phyloP scores from a whole-genome alignment of 2,888 invertebrate genomes.

The Agrochola lota region DNA sequence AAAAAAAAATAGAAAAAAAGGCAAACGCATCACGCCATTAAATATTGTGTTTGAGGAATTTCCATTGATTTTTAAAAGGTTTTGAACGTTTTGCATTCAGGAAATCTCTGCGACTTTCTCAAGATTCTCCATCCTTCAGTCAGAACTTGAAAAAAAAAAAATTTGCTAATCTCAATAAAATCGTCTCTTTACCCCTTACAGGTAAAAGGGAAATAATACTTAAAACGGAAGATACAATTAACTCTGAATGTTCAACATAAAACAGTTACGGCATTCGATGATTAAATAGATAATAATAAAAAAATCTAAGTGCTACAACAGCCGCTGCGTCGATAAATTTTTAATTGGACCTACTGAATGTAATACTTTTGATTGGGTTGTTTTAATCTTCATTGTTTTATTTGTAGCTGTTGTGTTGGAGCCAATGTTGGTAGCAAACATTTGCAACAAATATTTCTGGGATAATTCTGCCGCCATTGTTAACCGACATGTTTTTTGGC shows the following conservation, averaged over 20 bases:
- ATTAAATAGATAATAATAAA: constrained; percentile 79
- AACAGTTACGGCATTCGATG: constrained; percentile 74
- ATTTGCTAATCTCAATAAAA: background rate
- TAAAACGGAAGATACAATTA: constrained; percentile 52
- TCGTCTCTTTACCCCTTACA: background rate
- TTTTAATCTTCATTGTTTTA: constrained; percentile 67
- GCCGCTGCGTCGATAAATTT: constrained; percentile 67
- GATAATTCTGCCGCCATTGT: background rate
- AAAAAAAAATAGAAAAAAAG: too few species aligned
- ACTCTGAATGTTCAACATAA: constrained; percentile 70
- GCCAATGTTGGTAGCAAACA: constrained; percentile 7
- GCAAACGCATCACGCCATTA: too few species aligned
- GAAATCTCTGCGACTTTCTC: background rate
- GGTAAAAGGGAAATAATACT: constrained; percentile 3
- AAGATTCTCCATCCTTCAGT: too few species aligned
- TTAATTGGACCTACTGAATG: constrained; percentile 58
- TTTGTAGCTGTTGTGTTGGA: constrained; percentile 39
- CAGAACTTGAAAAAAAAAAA: background rate
- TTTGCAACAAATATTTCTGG: background rate
- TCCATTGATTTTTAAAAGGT: background rate
- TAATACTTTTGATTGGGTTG: constrained; percentile 73
- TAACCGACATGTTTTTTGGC: background rate
- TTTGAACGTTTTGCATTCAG: background rate
- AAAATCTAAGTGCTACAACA: constrained; percentile 67
- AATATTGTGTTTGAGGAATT: too few species aligned